These are phyloP conservation scores for Catonia carolina DNA, from an alignment of 2,888 invertebrate species.

Conservation along the genomic window DNA sequence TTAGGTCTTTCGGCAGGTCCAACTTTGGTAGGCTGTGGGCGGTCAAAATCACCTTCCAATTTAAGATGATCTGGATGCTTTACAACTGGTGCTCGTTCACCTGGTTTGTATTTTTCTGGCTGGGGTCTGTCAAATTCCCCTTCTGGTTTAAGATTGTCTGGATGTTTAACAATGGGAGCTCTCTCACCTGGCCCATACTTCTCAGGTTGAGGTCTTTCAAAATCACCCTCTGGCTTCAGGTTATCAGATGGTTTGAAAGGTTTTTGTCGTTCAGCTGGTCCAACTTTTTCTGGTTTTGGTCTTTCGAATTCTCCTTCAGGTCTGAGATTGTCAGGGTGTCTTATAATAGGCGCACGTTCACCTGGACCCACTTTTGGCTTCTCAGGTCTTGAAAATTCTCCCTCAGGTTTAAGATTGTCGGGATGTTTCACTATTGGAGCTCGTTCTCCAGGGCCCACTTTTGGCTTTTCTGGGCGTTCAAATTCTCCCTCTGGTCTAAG, in stretches of 20 bases:
- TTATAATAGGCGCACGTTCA: slow-evolving; percentile 36
- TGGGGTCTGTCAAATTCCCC: slow-evolving; percentile 40
- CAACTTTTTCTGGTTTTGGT: slow-evolving; percentile 39
- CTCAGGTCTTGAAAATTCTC: slow-evolving; percentile 50
- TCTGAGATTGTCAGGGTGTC: slow-evolving; percentile 54
- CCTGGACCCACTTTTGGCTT: slow-evolving; percentile 35
- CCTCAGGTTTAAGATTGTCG: slow-evolving; percentile 51
- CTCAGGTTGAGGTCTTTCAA: slow-evolving; percentile 46
- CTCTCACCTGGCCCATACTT: slow-evolving; percentile 50
- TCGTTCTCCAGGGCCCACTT: slow-evolving; percentile 48
- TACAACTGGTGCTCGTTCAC: slow-evolving; percentile 46
- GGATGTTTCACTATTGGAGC: slow-evolving; percentile 44
- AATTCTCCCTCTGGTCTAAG: slow-evolving; percentile 43
- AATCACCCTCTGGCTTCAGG: slow-evolving; percentile 39
- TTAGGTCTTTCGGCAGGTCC: slow-evolving; percentile 46
- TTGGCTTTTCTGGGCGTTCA: slow-evolving; percentile 37
- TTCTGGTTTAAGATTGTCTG: slow-evolving; percentile 37
- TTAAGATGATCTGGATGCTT: slow-evolving; percentile 44
- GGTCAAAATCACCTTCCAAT: slow-evolving; percentile 54
- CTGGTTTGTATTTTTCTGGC: slow-evolving; percentile 42
- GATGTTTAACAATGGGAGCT: slow-evolving; percentile 43
- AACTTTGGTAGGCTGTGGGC: slow-evolving; percentile 40
- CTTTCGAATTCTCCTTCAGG: slow-evolving; percentile 51
- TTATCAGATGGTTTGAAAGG: slow-evolving; percentile 36
- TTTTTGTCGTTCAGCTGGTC: slow-evolving; percentile 45